These are phyloP conservation scores for Camponotus pennsylvanicus DNA, from an alignment of 1,140 invertebrate species.

Conservation along the genomic window DNA sequence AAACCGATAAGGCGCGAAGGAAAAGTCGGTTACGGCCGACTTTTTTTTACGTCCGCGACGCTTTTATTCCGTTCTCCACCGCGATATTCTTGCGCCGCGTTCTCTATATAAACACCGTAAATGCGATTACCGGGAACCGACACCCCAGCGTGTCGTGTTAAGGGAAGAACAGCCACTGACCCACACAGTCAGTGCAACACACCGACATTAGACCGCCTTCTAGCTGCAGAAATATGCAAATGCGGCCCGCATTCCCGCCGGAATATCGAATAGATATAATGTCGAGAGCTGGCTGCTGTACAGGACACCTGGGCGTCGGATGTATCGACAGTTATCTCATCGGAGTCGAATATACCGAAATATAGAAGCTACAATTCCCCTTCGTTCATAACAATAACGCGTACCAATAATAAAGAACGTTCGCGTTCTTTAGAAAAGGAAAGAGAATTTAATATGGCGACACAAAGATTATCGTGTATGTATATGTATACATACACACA, in stretches of 20 bases:
- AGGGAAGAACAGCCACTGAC: constrained; percentile 37
- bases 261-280: constrained; percentile 57
- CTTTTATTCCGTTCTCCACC: constrained; percentile 32
- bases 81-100: constrained; percentile 5
- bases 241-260: constrained; percentile 21
- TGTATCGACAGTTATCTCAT: constrained; percentile 60
- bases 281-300: constrained; percentile 2
- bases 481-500: neutral
- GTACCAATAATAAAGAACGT: constrained; percentile 13
- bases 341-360: constrained; percentile 8
- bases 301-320: constrained; percentile 40
- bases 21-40: constrained; percentile 45
- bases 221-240: constrained; percentile 51
- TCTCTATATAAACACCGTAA: constrained; percentile 34
- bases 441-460: constrained; percentile 53
- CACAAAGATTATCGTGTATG: constrained; percentile 25
- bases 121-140: constrained; percentile 36
- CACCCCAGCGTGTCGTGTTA: neutral
- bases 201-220: constrained; percentile 7
- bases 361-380: constrained; percentile 14
- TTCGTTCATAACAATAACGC: constrained; percentile 39
- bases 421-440: constrained; percentile 6
- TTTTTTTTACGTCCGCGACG: constrained; percentile 33
- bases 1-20: constrained; percentile 35
- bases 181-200: constrained; percentile 2